Evolutionary conservation across 2,113 vertebrate genomes (phyloP), one percentile per base, ranked within the genome.

Genomic region (Stigmatopora argus): DNA sequence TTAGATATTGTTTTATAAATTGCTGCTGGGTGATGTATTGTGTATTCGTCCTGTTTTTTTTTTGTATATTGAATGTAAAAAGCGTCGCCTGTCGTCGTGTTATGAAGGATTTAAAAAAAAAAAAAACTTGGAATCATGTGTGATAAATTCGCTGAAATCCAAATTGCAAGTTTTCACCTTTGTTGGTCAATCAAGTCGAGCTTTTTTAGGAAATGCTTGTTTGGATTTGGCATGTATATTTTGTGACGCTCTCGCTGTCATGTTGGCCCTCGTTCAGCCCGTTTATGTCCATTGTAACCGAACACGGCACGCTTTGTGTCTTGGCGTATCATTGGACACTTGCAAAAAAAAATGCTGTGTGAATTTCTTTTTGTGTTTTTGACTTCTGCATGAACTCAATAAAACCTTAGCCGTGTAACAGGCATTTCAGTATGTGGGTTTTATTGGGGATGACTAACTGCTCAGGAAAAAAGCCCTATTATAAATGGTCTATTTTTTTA

Each of bases 361-460:
- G 70, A 48, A 18, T 85, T 90, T 86, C 84, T 88, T 84, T 92
- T 83, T 90, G 79, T 87, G 89, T 83, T 88, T 91, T 93, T 89
- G 90, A 91, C 90, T 93, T 90, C 78, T 94, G 96, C 96, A 98
- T 96, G 89, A 91, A 84, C 79, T 91, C n/a, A 93, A 97, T 93
- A 92, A 94, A 89, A 83, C 81, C 87, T 87, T 87, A 80, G 85
- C 86, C 79, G 84, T 83, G 83, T 81, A 90, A 89, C 86, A 82
- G 68, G 72, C 60, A 21, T 2, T 46, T 15, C 31, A 14, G 44
- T 52, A 52, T 47, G 57, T 61, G 13, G 66, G 17, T 31, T 69
- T 62, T 31, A 26, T 61, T 51, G 15, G 7, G 18, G 8, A 44
- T 38, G 35, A 38, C 35, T 38, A 4, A 38, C 7, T n/a, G n/a